phyloP scores from a whole-genome alignment of 2,113 vertebrate species.

The Chaetodon trifascialis region DNA sequence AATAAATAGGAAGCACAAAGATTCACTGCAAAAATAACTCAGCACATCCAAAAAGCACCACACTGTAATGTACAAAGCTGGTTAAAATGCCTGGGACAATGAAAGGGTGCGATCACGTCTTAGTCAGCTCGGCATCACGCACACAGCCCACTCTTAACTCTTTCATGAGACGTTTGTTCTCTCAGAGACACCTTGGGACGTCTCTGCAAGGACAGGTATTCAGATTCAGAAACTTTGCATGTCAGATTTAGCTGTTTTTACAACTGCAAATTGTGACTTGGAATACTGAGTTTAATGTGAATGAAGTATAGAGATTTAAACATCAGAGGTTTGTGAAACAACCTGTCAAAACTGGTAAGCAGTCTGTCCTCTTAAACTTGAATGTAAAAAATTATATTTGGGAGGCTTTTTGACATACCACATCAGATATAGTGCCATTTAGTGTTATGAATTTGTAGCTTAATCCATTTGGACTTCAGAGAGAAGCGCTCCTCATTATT shows the following conservation, averaged over 20 bases:
- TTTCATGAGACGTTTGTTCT: constrained; percentile 48
- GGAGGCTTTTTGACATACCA: background rate
- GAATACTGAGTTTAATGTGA: constrained; percentile 9
- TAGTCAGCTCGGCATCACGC: constrained; percentile 29
- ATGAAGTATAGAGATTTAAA: constrained; percentile 6
- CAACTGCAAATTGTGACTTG: background rate
- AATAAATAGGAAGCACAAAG: background rate
- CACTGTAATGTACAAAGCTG: background rate
- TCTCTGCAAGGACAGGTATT: constrained; percentile 17
- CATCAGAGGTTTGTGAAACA: constrained; percentile 11
- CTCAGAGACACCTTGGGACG: background rate
- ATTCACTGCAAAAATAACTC: background rate
- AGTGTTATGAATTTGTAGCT: background rate
- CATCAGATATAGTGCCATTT: background rate
- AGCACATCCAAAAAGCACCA: too few species aligned
- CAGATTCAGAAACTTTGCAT: constrained; percentile 7
- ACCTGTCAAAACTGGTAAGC: background rate
- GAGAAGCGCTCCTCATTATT: too few species aligned
- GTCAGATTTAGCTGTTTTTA: constrained; percentile 28
- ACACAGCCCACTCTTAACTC: constrained; percentile 4
- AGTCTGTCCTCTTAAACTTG: constrained; percentile 6
- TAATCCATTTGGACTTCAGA: background rate
- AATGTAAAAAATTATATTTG: background rate
- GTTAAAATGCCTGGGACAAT: background rate
- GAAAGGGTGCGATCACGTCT: constrained; percentile 24